Evolutionary conservation across 2,797 vertebrate species (phyloP).

Genomic region (Premnoplex brunnescens): DNA sequence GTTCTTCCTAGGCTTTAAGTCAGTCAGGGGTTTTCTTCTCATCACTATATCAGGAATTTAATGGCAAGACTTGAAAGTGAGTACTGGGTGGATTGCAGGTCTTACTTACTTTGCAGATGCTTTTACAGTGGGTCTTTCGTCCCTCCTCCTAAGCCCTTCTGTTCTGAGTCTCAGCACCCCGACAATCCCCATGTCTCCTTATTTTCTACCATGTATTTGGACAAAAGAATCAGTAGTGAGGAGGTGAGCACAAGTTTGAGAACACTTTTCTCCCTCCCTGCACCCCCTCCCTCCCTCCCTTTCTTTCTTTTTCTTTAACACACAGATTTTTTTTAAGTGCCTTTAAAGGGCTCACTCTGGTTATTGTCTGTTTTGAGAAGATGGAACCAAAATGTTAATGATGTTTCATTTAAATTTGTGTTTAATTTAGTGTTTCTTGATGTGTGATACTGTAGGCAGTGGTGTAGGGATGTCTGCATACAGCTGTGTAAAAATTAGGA

Average conservation of each 20-base stretch:
- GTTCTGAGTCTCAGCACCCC: not conserved
- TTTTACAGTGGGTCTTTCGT: not conserved
- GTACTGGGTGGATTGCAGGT: not conserved
- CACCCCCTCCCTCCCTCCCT: not conserved
- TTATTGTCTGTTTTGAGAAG: not conserved
- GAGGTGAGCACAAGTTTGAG: not conserved
- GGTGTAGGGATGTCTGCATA: not conserved
- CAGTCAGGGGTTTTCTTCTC: not conserved
- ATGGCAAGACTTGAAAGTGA: not conserved
- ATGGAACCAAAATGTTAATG: not conserved
- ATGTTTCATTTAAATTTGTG: not conserved
- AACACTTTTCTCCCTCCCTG: not conserved
- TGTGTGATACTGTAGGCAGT: not conserved
- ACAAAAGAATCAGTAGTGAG: not conserved
- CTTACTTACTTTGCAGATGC: not conserved
- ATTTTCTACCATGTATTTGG: not conserved
- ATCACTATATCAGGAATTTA: not conserved
- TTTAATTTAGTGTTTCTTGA: conserved; percentile 1
- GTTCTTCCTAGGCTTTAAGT: not conserved
- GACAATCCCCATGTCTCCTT: not conserved
- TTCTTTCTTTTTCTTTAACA: not conserved
- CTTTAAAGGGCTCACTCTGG: not conserved
- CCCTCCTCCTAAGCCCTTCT: not conserved
- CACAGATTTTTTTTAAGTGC: not conserved
- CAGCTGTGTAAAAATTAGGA: not conserved